Conservation (phyloP, 2,888 invertebrate species). For the Scaptomyza caliginosa region DNA sequence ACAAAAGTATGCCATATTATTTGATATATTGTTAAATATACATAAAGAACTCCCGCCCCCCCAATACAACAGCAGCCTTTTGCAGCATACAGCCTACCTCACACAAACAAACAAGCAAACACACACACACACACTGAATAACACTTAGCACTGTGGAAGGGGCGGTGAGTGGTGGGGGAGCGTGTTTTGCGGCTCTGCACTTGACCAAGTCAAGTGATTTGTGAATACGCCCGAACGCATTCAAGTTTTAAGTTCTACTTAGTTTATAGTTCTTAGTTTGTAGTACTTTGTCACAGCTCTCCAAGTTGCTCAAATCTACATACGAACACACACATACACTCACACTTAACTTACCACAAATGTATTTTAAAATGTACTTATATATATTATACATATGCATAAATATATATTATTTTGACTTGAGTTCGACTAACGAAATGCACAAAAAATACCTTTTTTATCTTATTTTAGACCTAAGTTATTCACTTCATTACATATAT, state of each 20-base stretch:
- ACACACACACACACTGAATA: conserved; percentile 7
- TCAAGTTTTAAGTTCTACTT: conserved; percentile 56
- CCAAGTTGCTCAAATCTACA: conserved; percentile 72
- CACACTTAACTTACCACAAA: conserved; percentile 63
- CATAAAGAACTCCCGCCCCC: conserved; percentile 29
- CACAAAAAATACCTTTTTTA: conserved; percentile 38
- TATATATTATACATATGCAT: conserved; percentile 32
- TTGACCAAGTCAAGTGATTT: conserved; percentile 72
- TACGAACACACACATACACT: conserved; percentile 8
- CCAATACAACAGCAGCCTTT: conserved; percentile 20
- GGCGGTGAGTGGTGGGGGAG: conserved; percentile 12
- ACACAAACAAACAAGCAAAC: conserved; percentile 32
- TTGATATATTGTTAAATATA: conserved; percentile 42
- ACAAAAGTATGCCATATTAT: conserved; percentile 75
- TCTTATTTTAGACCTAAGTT: conserved; percentile 61
- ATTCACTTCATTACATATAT: conserved; percentile 23
- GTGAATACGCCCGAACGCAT: conserved; percentile 49
- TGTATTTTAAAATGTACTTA: conserved; percentile 62
- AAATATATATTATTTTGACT: conserved; percentile 45
- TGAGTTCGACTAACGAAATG: conserved; percentile 62
- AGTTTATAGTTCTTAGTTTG: conserved; percentile 31
- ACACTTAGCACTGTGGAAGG: conserved; percentile 16
- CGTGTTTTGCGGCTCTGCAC: conserved; percentile 50
- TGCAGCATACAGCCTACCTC: conserved; percentile 60
- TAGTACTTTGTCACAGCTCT: conserved; percentile 59